phyloP scores from a whole-genome alignment of 2,888 invertebrate species.

The Gymnosoma rotundatum region DNA sequence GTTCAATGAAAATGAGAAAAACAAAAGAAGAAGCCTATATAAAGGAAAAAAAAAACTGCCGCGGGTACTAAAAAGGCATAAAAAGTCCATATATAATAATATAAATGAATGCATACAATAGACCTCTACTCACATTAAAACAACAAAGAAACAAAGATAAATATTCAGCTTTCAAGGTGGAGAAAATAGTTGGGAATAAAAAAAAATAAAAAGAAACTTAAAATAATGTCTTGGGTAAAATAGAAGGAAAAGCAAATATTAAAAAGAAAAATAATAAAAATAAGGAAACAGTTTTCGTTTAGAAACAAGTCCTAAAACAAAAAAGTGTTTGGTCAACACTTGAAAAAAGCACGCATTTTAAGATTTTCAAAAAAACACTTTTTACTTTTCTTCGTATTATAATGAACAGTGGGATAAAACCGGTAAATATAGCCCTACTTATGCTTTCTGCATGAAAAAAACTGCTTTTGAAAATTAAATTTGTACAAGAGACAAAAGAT shows the following conservation, averaged over 20 bases:
- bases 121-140: constrained; percentile 2
- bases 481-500: no score
- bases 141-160: constrained; percentile 8
- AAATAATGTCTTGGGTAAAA: constrained; percentile 60
- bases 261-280: not conserved
- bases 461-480: no score
- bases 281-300: constrained; percentile 40
- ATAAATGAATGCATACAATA: constrained; percentile 24
- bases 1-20: constrained; percentile 47
- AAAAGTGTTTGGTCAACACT: constrained; percentile 64
- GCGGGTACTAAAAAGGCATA: constrained; percentile 64
- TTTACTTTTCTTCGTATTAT: not conserved
- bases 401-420: constrained; percentile 26
- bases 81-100: constrained; percentile 47
- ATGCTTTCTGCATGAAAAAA: no score
- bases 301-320: constrained; percentile 47
- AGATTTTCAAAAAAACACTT: not conserved
- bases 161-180: constrained; percentile 11
- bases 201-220: constrained; percentile 45
- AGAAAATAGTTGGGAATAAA: constrained; percentile 41
- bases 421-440: no score
- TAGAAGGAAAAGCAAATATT: not conserved
- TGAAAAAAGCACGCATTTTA: constrained; percentile 62
- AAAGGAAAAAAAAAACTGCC: constrained; percentile 62
- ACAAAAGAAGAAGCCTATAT: constrained; percentile 50